Conservation (phyloP, 2,113 vertebrate genomes). For the Ammospiza nelsoni region DNA sequence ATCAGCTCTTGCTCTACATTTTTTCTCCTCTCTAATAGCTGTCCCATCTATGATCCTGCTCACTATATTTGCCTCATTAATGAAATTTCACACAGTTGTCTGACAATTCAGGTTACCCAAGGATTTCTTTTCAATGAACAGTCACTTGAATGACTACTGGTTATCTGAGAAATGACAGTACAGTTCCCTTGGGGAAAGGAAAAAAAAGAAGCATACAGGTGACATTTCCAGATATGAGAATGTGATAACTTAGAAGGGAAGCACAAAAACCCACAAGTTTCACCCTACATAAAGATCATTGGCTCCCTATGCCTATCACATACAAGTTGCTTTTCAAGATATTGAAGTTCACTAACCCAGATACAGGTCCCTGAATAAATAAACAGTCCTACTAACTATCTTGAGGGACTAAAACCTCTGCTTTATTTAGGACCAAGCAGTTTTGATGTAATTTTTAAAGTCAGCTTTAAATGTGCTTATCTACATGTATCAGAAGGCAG, state of each 20-base stretch:
- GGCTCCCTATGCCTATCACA: neutral
- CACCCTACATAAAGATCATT: neutral
- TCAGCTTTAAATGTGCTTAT: neutral
- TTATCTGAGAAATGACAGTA: neutral
- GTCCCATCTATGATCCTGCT: neutral
- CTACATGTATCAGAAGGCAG: neutral
- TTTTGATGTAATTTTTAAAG: neutral
- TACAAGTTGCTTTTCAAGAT: neutral
- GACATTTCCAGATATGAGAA: neutral
- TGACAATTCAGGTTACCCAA: neutral
- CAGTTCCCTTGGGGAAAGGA: neutral
- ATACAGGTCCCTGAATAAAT: neutral
- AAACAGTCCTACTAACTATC: neutral
- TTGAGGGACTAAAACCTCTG: neutral
- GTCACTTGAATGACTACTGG: neutral
- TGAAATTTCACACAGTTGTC: constrained; percentile 1
- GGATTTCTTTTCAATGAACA: neutral
- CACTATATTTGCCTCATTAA: neutral
- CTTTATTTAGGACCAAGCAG: neutral
- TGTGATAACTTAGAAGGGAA: neutral
- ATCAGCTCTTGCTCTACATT: neutral
- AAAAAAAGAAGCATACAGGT: neutral
- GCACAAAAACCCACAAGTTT: neutral
- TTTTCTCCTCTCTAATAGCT: neutral
- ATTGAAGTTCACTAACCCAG: neutral